Evolutionary conservation across 2,797 vertebrate species (phyloP).

Genomic region (Gobio occitaniae): DNA sequence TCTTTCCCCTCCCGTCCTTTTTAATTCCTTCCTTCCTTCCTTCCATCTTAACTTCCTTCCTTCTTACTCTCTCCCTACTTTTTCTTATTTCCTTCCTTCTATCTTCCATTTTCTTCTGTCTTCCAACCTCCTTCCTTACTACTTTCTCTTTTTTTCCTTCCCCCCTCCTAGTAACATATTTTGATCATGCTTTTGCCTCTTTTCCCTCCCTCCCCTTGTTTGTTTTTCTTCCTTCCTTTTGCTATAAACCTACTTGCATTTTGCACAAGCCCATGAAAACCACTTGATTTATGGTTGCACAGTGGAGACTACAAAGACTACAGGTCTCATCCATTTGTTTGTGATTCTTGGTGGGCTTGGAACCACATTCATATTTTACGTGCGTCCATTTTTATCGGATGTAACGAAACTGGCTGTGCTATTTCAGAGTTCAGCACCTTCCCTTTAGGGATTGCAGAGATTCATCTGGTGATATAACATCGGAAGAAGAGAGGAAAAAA

Average conservation of each 20-base stretch:
- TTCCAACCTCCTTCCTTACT: not conserved
- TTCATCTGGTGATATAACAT: conserved; percentile 58
- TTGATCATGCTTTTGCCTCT: not conserved
- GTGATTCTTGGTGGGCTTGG: conserved; percentile 34
- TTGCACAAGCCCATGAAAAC: not conserved
- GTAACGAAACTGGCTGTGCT: conserved; percentile 20
- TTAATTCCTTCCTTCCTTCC: too few species aligned
- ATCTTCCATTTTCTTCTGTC: too few species aligned
- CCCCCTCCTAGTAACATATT: not conserved
- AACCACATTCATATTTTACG: conserved; percentile 36
- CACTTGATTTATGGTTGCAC: conserved; percentile 24
- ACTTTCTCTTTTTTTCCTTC: not conserved
- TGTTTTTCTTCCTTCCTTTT: not conserved
- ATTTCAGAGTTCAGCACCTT: conserved; percentile 46
- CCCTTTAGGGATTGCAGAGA: conserved; percentile 48
- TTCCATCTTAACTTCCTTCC: not conserved
- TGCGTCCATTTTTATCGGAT: conserved; percentile 21
- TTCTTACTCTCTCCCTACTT: not conserved
- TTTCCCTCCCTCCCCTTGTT: not conserved
- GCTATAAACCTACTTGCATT: not conserved
- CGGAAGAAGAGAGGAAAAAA: conserved; percentile 28
- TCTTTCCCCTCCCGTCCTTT: not conserved
- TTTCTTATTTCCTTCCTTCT: too few species aligned
- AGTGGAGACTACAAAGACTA: conserved; percentile 11
- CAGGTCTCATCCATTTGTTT: conserved; percentile 25